Base-by-base conservation (phyloP, 1,140 invertebrate species). In the Tetragnatha versicolor region DNA sequence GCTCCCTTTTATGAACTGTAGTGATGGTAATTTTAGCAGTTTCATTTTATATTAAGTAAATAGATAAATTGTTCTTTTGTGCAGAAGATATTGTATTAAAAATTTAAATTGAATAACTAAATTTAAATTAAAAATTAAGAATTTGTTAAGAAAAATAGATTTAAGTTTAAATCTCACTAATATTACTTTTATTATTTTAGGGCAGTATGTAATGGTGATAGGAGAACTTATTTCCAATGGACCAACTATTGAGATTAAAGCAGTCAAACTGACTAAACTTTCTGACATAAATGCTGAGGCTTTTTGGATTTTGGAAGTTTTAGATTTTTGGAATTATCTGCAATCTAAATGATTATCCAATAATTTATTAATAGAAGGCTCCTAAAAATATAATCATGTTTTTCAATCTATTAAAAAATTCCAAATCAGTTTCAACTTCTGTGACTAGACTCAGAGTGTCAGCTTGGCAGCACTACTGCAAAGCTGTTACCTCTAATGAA, bases 261-360 rank as follows among this genome's bases (percentile, higher is more conserved):
- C 58, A 14, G 9, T 77, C 33, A 77, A 77, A 66, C 3, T 65
- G 17, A 66, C 58, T 29, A 17, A 53, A n/a, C 12, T 65, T 2
- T 12, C 12, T 20, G 35, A 42, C 17, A 12, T 17, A 42, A 65
- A 77, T 77, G 20, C 45, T 20, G 61, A 66, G 22, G 55, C 22
- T 65, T 12, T 77, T 10, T 77, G 60, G 58, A 77, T 33, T 53
- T 55, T 65, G 33, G 73, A 77, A 65, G 60, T 77, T 9, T n/a
- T 61, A 65, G 73, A 65, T 53, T 22, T 53, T 29, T 77, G 49
- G 60, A 55, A 77, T 39, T 77, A 39, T 42, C 25, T 77, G 29
- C n/a, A 65, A 20, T 20, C 1, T 39, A 37, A 65, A 27, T 27
- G 17, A 65, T 27, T 27, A 33, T 25, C 39, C 27, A 65, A 65